Evolutionary conservation across 2,113 vertebrate species (phyloP), one percentile per base, ranked within the genome.

Genomic region (Manacus vitellinus): DNA sequence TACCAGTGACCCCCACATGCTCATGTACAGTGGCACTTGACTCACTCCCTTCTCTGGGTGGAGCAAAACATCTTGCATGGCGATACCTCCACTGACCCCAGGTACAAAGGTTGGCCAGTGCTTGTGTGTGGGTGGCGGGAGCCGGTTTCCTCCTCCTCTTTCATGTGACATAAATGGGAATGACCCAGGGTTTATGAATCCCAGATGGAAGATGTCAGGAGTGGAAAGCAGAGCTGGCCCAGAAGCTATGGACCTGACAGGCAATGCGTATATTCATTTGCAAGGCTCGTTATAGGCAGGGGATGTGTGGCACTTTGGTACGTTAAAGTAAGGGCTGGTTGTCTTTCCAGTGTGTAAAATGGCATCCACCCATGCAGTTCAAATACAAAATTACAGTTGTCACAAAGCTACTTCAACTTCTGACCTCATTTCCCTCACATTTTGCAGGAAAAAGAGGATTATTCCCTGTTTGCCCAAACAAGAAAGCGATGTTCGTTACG

Each of bases 31-130:
- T 1, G 0, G 24, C 43, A 55, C 27, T 51, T 7, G 6, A 41
- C 66, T 41, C 4, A 0, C 9, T 58, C 46, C 70, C 62, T 49
- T 28, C 76, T 59, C 72, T 1, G 22, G 63, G 47, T 49, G 15
- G 77, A 56, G 63, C 23, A n/a, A 61, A 87, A 65, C 1, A 3
- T 31, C 54, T 54, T 22, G 7, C 1, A 0, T 31, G n/a, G 65
- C 3, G 1, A 6, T 4, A 41, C 4, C 30, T 39, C 59, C 0
- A 0, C 67, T 15, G 44, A n/a, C 30, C 49, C 14, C 0, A 0
- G 44, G 35, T 65, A 39, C 89, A 81, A 77, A 90, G 54, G 54
- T 56, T 77, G 65, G 35, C 63, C 63, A 35, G 14, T 4, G 24
- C 49, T 14, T 4, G 15, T 0, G 8, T 25, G 46, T 33, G 43